Percentiles rank a stretch among this genome's conserved stretches.
Conservation (phyloP, 1,140 invertebrate species). For the Ostrea denselamellosa region DNA sequence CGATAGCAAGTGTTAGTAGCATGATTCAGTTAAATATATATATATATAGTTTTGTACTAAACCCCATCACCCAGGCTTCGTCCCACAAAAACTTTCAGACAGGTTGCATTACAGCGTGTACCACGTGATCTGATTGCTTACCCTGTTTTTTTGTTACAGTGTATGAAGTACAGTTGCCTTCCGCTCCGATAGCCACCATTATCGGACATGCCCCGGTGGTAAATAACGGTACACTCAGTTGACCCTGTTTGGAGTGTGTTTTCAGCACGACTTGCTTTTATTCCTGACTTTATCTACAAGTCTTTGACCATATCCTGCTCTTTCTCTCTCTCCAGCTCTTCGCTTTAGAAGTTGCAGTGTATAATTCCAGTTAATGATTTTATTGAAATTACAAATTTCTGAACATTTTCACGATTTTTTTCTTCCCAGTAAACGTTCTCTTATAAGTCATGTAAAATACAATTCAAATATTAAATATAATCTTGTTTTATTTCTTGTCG, state of each 20-base stretch:
- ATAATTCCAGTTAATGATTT: not conserved
- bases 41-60: no score
- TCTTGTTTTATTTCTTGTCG: not conserved
- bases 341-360: not conserved
- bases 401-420: no score
- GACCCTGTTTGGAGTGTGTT: conserved; percentile 23
- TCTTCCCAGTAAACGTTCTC: no score
- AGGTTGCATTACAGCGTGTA: not conserved
- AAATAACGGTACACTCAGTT: conserved; percentile 26
- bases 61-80: not conserved
- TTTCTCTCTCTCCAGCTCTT: not conserved
- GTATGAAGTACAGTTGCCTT: conserved; percentile 3
- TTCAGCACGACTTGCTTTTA: conserved; percentile 32
- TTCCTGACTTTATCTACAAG: not conserved
- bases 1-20: no score
- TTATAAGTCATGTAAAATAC: no score
- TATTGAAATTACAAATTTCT: no score
- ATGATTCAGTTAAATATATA: no score
- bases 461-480: no score
- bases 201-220: conserved; percentile 24
- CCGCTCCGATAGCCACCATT: conserved; percentile 13
- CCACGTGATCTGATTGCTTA: conserved; percentile 2
- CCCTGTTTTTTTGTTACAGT: conserved; percentile 31
- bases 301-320: not conserved
- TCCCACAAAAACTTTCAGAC: not conserved